A percentile compares a stretch with the other conserved stretches of the same genome.
Conservation (phyloP, 2,797 vertebrate species). For the Sarcophilus harrisii region DNA sequence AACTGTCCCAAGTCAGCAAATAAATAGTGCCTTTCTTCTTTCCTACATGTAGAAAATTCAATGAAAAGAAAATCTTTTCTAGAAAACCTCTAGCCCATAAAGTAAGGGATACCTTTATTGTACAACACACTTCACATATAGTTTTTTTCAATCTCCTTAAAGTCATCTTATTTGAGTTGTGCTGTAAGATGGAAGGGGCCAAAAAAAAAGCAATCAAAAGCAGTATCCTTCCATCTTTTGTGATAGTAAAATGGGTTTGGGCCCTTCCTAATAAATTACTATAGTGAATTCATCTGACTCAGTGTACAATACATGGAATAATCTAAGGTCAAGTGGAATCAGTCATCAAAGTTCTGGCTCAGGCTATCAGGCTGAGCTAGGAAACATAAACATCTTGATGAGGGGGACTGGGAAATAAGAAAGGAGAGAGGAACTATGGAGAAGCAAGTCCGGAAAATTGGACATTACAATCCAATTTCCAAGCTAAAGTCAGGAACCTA, state of each 20-base stretch:
- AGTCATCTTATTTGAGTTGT: neutral
- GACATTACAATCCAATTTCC: neutral
- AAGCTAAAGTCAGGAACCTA: neutral
- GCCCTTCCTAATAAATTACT: neutral
- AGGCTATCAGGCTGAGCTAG: neutral
- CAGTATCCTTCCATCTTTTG: neutral
- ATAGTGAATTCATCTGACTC: neutral
- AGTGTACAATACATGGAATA: no score
- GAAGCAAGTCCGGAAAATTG: neutral
- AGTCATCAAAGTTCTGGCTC: neutral
- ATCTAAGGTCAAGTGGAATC: neutral
- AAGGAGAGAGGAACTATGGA: neutral
- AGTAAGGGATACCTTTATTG: neutral
- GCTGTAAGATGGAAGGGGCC: neutral
- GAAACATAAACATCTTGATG: neutral
- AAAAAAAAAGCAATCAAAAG: neutral
- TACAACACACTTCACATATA: neutral
- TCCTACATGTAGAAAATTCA: neutral
- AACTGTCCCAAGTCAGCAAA: neutral
- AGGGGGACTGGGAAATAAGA: neutral
- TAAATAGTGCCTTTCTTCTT: neutral
- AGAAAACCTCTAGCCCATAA: neutral
- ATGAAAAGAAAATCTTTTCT: neutral
- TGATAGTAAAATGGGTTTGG: neutral
- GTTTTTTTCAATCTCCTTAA: neutral